These are phyloP conservation scores for Pelobates fuscus DNA, from an alignment of 2,113 vertebrate species.

Conservation along the genomic window DNA sequence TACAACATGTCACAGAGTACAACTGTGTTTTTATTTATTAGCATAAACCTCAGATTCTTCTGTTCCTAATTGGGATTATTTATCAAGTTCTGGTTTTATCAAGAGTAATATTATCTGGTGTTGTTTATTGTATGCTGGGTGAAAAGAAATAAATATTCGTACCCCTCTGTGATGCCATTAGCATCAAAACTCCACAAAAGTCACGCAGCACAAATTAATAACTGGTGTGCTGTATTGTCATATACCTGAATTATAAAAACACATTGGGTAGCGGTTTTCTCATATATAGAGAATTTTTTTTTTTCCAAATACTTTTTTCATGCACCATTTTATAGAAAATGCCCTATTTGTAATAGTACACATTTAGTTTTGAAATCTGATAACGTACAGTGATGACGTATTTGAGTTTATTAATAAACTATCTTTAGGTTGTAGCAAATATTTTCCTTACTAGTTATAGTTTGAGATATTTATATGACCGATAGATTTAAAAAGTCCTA, in stretches of 20 bases:
- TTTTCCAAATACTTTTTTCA: too few relatives aligned
- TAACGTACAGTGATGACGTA: too few relatives aligned
- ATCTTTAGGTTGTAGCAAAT: too few relatives aligned
- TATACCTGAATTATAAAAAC: neutral
- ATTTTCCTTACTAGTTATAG: too few relatives aligned
- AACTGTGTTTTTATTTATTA: slow-evolving; percentile 45
- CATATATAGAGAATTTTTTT: too few relatives aligned
- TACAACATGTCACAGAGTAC: slow-evolving; percentile 34
- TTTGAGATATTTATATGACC: too few relatives aligned
- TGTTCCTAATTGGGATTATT: slow-evolving; percentile 39
- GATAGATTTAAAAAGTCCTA: too few relatives aligned
- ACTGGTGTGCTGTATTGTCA: neutral
- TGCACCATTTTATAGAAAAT: too few relatives aligned
- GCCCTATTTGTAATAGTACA: too few relatives aligned
- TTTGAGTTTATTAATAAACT: too few relatives aligned
- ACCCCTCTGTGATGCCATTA: neutral
- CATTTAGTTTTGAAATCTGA: too few relatives aligned
- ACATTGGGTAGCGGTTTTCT: too few relatives aligned
- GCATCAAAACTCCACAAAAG: neutral
- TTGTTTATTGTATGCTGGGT: slow-evolving; percentile 14
- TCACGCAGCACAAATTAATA: neutral
- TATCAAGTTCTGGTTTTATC: slow-evolving; percentile 33
- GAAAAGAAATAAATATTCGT: neutral
- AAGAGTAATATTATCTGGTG: slow-evolving; percentile 1
- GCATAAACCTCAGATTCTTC: slow-evolving; percentile 37